Evolutionary conservation across 2,113 vertebrate genomes (phyloP).

Genomic region (Chinchilla lanigera): DNA sequence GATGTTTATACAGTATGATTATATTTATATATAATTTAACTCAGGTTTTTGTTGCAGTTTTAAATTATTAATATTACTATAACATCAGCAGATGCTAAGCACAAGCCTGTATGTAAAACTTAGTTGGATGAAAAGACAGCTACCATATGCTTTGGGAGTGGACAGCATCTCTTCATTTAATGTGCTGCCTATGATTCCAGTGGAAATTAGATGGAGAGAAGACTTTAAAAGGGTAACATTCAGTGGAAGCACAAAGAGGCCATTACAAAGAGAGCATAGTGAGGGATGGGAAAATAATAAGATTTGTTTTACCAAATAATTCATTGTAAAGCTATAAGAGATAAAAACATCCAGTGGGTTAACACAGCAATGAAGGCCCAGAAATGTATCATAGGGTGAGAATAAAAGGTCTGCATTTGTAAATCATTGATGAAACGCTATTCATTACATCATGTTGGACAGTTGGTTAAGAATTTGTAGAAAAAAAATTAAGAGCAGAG

Average conservation of each 20-base stretch:
- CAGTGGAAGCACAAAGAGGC: background rate
- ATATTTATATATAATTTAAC: slow-evolving; percentile 5
- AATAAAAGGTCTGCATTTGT: slow-evolving; percentile 34
- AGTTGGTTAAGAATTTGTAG: background rate
- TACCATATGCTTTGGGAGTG: background rate
- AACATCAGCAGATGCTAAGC: background rate
- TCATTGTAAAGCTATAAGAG: slow-evolving; percentile 20
- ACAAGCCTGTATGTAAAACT: background rate
- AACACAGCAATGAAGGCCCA: background rate
- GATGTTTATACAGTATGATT: background rate
- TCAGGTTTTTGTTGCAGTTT: slow-evolving; percentile 45
- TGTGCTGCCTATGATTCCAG: background rate
- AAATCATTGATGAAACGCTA: slow-evolving; percentile 20
- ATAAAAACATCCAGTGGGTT: slow-evolving; percentile 9
- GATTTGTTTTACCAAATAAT: slow-evolving; percentile 38
- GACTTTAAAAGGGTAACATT: slow-evolving; percentile 31
- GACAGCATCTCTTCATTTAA: slow-evolving; percentile 9
- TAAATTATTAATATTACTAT: slow-evolving; percentile 16
- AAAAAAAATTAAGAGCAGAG: slow-evolving; percentile 23
- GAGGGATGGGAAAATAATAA: background rate
- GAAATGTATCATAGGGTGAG: background rate
- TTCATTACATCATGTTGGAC: background rate
- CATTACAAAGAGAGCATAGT: slow-evolving; percentile 39
- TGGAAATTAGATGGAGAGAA: background rate
- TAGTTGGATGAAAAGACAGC: background rate